phyloP scores from a whole-genome alignment of 1,140 invertebrate species.

The Sinonovacula constricta region DNA sequence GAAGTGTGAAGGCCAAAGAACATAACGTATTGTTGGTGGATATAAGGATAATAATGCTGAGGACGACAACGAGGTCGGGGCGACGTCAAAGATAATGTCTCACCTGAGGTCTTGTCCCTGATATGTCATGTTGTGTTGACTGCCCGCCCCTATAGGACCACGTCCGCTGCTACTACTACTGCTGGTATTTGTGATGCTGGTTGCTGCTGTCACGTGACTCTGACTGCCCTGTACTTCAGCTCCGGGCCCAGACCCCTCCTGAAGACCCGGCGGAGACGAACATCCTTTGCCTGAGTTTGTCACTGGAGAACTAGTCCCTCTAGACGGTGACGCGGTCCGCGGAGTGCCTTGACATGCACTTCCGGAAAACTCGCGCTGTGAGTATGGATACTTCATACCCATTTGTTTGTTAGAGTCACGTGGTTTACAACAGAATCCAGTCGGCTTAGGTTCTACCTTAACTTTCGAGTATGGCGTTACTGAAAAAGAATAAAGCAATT shows the following conservation, averaged over 20 bases:
- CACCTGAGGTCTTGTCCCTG: slow-evolving; percentile 40
- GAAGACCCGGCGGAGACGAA: slow-evolving; percentile 5
- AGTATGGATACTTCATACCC: slow-evolving; percentile 21
- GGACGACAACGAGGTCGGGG: no score
- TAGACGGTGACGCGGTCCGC: slow-evolving; percentile 12
- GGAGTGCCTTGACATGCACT: slow-evolving; percentile 39
- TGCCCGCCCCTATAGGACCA: slow-evolving; percentile 1
- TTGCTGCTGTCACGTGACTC: no score
- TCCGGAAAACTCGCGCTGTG: slow-evolving; percentile 18
- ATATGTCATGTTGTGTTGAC: slow-evolving; percentile 15
- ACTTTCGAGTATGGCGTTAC: slow-evolving; percentile 34
- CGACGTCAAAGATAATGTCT: no score
- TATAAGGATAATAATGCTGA: no score
- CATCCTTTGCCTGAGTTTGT: slow-evolving; percentile 32
- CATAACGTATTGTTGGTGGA: no score
- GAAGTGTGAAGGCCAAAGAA: no score
- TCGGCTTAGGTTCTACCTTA: slow-evolving; percentile 33
- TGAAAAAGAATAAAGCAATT: no score
- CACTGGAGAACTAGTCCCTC: slow-evolving; percentile 34
- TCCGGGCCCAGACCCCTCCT: no score
- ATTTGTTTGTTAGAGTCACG: slow-evolving; percentile 24
- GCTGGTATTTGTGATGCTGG: no score
- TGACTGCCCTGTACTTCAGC: no score
- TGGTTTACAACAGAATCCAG: slow-evolving; percentile 29
- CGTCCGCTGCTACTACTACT: no score